Base-by-base conservation (phyloP, 2,888 invertebrate species). In the Pristionchus fissidentatus region DNA sequence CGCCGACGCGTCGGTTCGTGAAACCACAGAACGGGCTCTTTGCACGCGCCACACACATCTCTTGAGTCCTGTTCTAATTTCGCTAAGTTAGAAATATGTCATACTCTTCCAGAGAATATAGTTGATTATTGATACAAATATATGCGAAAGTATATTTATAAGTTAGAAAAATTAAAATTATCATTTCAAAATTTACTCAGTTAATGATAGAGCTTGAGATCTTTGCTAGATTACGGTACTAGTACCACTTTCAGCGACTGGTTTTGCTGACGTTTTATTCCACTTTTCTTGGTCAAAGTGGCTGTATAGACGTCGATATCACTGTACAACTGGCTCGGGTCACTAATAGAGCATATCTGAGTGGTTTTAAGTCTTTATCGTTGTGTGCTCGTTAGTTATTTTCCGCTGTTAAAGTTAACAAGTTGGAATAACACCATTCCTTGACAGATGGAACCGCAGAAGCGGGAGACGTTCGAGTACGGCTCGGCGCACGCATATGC, bases 401-500 rank as follows among this genome's bases (percentile, higher is more conserved):
- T n/a, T 3, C 26, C 57, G 7, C 32, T 38, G 3, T 19, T 66
- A 5, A 22, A 8, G 1, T 38, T 66, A 13, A 66, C 19, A 38
- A n/a, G 7, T 62, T 35, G 60, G n/a, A n/a, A n/a, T n/a, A n/a
- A n/a, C n/a, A n/a, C 35, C 29, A 4, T 62, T 32, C 32, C 29
- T 19, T 62, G 8, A 29, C 60, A 8, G 32, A 66, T 66, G 66
- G 66, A 66, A n/a, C 38, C 66, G 4, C 38, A 38, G 66, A 66
- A 66, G 41, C 35, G 41, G 43, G 60, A 80, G 60, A 60, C 5
- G 26, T 38, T 29, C n/a, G 83, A 83, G 4, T 83, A 83, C 43
- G 83, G 83, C 43, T 83, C 83, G 5, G 83, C 83, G 2, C 57
- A 62, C 13, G 83, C 83, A 26, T 83, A 83, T 66, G 83, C 83